Conservation (phyloP, 2,888 invertebrate species). For the Dolichopus griseipennis region DNA sequence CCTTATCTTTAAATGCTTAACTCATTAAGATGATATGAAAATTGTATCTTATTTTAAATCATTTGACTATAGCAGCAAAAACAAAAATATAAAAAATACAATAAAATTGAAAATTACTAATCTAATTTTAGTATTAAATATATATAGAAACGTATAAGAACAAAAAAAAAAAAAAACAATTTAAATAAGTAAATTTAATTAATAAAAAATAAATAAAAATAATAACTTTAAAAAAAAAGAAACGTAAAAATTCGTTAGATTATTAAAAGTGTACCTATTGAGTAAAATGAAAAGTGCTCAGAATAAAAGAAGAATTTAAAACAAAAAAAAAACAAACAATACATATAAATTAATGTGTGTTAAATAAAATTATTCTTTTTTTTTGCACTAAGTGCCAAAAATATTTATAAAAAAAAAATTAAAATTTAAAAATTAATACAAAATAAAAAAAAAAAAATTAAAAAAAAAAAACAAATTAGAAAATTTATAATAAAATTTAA, state of each 20-base stretch:
- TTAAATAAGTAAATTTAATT: background rate
- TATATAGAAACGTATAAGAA: no score
- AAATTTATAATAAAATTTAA: no score
- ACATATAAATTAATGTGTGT: background rate
- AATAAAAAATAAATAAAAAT: background rate
- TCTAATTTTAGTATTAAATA: background rate
- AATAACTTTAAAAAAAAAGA: background rate
- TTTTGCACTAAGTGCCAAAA: slow-evolving; percentile 6
- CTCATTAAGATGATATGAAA: no score
- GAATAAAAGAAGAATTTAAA: slow-evolving; percentile 4
- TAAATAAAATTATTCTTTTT: background rate
- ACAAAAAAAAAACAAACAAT: background rate
- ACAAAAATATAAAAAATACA: background rate
- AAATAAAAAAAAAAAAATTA: background rate
- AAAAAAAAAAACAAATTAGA: background rate
- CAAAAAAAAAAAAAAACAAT: no score
- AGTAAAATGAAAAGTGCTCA: background rate
- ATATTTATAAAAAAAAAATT: background rate
- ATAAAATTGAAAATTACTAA: slow-evolving; percentile 6
- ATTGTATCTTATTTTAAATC: no score
- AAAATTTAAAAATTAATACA: background rate
- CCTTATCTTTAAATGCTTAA: no score
- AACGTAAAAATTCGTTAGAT: background rate
- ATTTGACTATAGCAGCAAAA: no score
- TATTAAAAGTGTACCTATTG: background rate